Base-by-base conservation (phyloP, 2,113 vertebrate genomes). In the Fregetta grallaria region DNA sequence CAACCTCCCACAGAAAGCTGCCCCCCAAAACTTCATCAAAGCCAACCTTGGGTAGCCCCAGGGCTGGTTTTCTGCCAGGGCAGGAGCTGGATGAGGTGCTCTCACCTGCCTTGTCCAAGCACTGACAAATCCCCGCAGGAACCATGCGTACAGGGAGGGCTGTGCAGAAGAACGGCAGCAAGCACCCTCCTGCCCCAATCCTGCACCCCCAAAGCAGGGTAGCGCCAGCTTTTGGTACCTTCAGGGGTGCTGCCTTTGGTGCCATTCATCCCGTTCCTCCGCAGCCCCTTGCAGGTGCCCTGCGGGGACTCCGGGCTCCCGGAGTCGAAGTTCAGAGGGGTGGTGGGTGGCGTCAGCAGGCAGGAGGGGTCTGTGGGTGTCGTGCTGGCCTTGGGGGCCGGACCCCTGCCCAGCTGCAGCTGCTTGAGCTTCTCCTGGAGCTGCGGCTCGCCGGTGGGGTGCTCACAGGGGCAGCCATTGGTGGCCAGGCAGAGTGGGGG, bases 291-390 rank as follows among this genome's bases (percentile, higher is more conserved):
- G 72, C 95, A 56, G 5, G 98, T 96, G 18, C 97, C 92, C 53
- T 98, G 98, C 0, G 93, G 55, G n/a, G 96, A 95, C 61, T 98
- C 97, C 0, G 85, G 96, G 49, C 89, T 96, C 3, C 79, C 68
- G 0, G 92, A 94, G 10, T 99, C 99, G 0, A 98, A 98, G 97
- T 98, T 98, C 7, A 99, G 97, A 0, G 99, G 99, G 13, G 99
- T 99, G 96, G 99, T 98, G 29, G 99, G 99, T 1, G 99, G 99
- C 1, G 99, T 99, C 92, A 99, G 95, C 74, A 99, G 97, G 95
- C 99, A 99, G 22, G 99, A 99, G 3, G 98, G 68, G 78, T 99
- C 99, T 0, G 96, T 49, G 1, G 98, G 86, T 0, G 88, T 93
- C 0, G 80, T 18, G 45, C 84, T 30, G 0, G 96, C 97, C 40